Percentiles rank a stretch among this genome's conserved stretches.
Evolutionary conservation across 2,113 vertebrate species (phyloP).

Genomic region (Nothocercus nigrocapillus): DNA sequence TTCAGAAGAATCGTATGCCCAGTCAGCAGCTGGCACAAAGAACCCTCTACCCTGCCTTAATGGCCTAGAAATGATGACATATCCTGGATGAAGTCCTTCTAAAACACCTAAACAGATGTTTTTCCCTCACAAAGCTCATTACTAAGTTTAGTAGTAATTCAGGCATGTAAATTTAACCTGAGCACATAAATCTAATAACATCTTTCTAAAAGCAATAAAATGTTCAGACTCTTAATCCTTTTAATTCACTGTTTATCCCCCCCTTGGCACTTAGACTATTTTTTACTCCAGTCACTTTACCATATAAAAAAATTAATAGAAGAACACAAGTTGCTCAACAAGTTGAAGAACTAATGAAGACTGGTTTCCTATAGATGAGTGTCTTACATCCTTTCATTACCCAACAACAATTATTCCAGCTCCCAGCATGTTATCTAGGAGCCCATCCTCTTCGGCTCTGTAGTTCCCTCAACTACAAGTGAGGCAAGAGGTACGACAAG

Average conservation of each 20-base stretch:
- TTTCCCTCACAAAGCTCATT: conserved; percentile 25
- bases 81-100: conserved; percentile 6
- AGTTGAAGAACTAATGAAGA: conserved; percentile 24
- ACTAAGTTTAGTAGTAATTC: conserved; percentile 47
- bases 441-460: not conserved
- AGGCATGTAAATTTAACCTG: conserved; percentile 48
- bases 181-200: conserved; percentile 61
- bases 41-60: not conserved
- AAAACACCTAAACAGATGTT: conserved; percentile 12
- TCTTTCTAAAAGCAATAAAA: conserved; percentile 61
- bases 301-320: conserved; percentile 32
- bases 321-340: not conserved
- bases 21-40: not conserved
- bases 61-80: not conserved
- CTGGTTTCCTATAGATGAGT: not conserved
- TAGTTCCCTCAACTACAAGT: rapidly evolving
- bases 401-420: not conserved
- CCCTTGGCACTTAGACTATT: conserved; percentile 50
- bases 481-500: not conserved
- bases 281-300: conserved; percentile 53
- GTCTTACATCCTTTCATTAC: not conserved
- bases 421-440: not conserved
- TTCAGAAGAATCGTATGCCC: not conserved
- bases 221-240: conserved; percentile 53
- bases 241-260: conserved; percentile 64